Evolutionary conservation across 2,797 vertebrate genomes (phyloP), one percentile per base, ranked within the genome.

Genomic region (Sciaenops ocellatus): DNA sequence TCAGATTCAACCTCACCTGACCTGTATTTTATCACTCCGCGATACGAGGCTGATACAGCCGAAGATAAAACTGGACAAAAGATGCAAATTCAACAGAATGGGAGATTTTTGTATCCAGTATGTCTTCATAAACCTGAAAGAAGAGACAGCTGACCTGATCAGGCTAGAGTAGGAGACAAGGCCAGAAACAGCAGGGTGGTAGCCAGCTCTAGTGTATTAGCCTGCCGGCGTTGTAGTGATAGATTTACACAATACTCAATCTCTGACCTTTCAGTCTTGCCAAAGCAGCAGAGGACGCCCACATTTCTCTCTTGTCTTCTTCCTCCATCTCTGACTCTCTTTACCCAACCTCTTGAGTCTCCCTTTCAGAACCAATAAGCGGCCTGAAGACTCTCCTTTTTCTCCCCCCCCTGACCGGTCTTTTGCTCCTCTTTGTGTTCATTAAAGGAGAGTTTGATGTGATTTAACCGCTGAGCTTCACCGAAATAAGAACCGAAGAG

Each of bases 231-330:
- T 70, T 65, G 76, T 57, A 87, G 87, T 91, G 90, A 92, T 91
- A 89, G 90, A 93, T 93, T 93, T 93, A 86, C 88, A 87, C 80
- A 87, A 79, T 78, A 82, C 75, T 91, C 86, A 85, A 90, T 91
- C 82, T 82, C 88, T 91, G 92, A 95, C 94, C 93, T 94, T 92
- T 89, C 80, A 78, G 86, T 92, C 87, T 84, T 89, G 69, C 86
- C 86, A 87, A 75, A 89, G 90, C 87, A 89, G 90, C 87, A 87
- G 78, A 80, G 82, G 85, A 93, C 87, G 80, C 91, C 91, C 89
- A 92, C 91, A 81, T 87, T 73, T 76, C 68, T 78, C 64, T 76
- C 78, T 38, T 50, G 68, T 78, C 84, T 79, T 70, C n/a, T 83
- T 18, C 70, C 76, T 83, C 63, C 52, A 52, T 73, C 59, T 76